Conservation (phyloP, 2,797 vertebrate species). For the Mormyrus proboscirostris region DNA sequence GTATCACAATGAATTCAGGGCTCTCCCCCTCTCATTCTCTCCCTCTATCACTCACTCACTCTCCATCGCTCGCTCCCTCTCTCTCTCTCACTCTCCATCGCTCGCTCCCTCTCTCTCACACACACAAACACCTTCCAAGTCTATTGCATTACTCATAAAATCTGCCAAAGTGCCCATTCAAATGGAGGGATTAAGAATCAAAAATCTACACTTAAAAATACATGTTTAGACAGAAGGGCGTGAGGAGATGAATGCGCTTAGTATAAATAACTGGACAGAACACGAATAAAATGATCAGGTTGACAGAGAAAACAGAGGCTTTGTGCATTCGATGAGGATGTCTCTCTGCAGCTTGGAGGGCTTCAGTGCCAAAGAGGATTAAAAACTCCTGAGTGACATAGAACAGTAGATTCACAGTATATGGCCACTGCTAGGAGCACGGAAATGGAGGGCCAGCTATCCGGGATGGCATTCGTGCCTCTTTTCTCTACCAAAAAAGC, state of each 20-base stretch:
- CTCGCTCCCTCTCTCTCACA: background rate
- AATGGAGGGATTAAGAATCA: background rate
- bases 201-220: background rate
- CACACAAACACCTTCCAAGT: background rate
- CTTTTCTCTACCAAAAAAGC: background rate
- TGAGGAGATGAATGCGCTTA: background rate
- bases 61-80: too few relatives aligned
- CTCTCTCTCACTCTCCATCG: background rate
- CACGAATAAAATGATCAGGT: constrained; percentile 10
- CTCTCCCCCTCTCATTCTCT: background rate
- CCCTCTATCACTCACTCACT: background rate
- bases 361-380: constrained; percentile 24
- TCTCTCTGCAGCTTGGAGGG: background rate
- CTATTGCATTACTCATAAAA: background rate
- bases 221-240: background rate
- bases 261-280: constrained; percentile 44
- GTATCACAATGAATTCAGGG: background rate
- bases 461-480: background rate
- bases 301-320: constrained; percentile 4
- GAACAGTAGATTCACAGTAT: constrained; percentile 33
- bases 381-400: constrained; percentile 13
- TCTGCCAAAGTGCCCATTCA: background rate
- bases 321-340: background rate
- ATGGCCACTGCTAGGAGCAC: constrained; percentile 14
- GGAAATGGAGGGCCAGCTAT: background rate